Evolutionary conservation across 2,113 vertebrate genomes (phyloP), one percentile per base, ranked within the genome.

Genomic region (Lucifuga dentata): DNA sequence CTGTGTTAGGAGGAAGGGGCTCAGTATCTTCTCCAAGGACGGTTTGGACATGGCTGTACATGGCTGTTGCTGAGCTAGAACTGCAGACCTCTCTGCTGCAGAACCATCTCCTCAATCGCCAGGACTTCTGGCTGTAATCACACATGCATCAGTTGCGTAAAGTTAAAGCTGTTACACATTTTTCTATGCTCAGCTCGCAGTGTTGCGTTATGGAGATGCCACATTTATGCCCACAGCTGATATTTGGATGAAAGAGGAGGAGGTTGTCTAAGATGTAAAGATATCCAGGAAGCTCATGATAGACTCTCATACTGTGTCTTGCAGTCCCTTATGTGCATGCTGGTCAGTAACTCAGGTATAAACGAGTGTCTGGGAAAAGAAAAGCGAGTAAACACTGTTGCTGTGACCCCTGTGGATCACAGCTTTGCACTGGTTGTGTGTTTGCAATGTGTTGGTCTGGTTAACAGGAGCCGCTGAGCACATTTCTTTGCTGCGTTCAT

Each of bases 21-120:
- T 67, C 36, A 45, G 32, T 48, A 58, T 67, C 21, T 78, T 11
- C 35, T 72, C 58, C 58, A 55, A 44, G 66, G 57, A 68, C 61
- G 36, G 33, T 72, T 76, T 11, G 33, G 33, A 8, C 6, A 8
- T 8, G 11, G 26, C 26, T 29, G 16, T 26, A 64, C 58, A 64
- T 57, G 50, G 68, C 75, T 64, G 63, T 71, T 59, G 49, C 67
- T 64, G 60, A 66, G 46, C 69, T 33, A 80, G 35, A 84, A 68
- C 59, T 46, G 55, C 59, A 72, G 48, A 73, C 66, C 77, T 58
- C 80, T 71, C 60, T 81, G 23, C 66, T 68, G 17, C 58, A 61
- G 41, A 61, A 70, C 64, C 50, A 51, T 74, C 73, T 84, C 49
- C 21, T 81, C 57, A 55, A 80, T 86, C 81, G 85, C 81, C 83